These are phyloP conservation scores for Morpho helenor DNA, from an alignment of 2,888 invertebrate genomes.

Conservation along the genomic window DNA sequence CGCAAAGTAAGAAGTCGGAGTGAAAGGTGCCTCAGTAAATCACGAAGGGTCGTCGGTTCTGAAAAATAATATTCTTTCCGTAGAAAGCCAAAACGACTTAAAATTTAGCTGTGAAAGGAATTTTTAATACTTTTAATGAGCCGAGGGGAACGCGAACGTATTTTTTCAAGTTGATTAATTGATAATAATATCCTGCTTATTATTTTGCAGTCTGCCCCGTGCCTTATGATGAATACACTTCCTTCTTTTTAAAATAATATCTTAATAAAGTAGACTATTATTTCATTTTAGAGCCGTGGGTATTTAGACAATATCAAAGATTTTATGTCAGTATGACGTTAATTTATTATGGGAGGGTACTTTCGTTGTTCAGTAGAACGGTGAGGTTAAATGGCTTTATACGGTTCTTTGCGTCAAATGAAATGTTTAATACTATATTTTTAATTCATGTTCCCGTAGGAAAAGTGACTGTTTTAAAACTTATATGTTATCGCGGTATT, in stretches of 20 bases:
- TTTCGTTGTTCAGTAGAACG: too few relatives aligned
- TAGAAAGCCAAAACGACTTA: constrained; percentile 46
- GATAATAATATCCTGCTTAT: constrained; percentile 19
- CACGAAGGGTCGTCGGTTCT: constrained; percentile 55
- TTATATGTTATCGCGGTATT: too few relatives aligned
- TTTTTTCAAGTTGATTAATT: constrained; percentile 24
- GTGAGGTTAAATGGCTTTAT: too few relatives aligned
- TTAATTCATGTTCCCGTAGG: too few relatives aligned
- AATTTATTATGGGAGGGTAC: too few relatives aligned
- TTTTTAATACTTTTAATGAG: constrained; percentile 43
- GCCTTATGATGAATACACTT: neutral
- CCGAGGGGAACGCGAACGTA: constrained; percentile 21
- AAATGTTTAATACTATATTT: too few relatives aligned
- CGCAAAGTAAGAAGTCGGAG: constrained; percentile 41
- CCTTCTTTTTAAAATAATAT: neutral
- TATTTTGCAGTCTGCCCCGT: constrained; percentile 2
- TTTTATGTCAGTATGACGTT: too few relatives aligned
- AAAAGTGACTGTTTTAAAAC: too few relatives aligned
- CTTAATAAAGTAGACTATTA: too few relatives aligned
- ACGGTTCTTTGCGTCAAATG: too few relatives aligned
- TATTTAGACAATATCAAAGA: too few relatives aligned
- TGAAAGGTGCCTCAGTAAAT: constrained; percentile 46
- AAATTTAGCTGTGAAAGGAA: constrained; percentile 44
- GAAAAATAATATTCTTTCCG: constrained; percentile 55
- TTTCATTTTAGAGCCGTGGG: too few relatives aligned